Percentiles rank a stretch among this genome's conserved stretches.
These are phyloP conservation scores for Stichopus chloronotus DNA, from an alignment of 35 echinoderm and acorn worm genomes.

Conservation along the genomic window DNA sequence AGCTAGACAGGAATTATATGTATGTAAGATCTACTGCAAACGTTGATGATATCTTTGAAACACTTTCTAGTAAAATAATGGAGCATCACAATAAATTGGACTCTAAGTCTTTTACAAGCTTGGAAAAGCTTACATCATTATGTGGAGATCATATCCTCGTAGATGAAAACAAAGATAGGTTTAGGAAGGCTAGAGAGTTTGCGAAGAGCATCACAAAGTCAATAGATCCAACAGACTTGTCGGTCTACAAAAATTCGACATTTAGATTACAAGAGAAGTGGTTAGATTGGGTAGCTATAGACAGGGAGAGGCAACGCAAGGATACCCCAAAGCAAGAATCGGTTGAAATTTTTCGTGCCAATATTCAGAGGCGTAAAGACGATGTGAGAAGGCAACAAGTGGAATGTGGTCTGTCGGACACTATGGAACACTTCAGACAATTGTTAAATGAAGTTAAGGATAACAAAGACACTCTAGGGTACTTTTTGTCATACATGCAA, in stretches of 20 bases:
- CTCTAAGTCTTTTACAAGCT: too few species aligned
- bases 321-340: slow-evolving; percentile 2
- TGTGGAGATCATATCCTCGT: background rate
- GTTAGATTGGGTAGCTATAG: background rate
- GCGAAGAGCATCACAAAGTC: background rate
- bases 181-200: background rate
- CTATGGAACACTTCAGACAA: background rate
- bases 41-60: background rate
- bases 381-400: background rate
- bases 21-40: background rate
- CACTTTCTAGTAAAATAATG: background rate
- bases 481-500: background rate
- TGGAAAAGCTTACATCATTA: background rate
- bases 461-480: background rate
- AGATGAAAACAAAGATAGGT: background rate
- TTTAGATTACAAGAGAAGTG: background rate
- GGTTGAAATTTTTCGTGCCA: background rate
- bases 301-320: background rate
- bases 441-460: background rate
- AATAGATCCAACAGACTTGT: background rate
- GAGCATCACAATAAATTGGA: background rate
- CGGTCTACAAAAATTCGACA: background rate
- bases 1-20: background rate
- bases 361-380: background rate
- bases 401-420: background rate